Percentiles rank a stretch among this genome's conserved stretches.
These are phyloP conservation scores for Bhutanitis thaidina DNA, from an alignment of 2,888 invertebrate species.

Conservation along the genomic window DNA sequence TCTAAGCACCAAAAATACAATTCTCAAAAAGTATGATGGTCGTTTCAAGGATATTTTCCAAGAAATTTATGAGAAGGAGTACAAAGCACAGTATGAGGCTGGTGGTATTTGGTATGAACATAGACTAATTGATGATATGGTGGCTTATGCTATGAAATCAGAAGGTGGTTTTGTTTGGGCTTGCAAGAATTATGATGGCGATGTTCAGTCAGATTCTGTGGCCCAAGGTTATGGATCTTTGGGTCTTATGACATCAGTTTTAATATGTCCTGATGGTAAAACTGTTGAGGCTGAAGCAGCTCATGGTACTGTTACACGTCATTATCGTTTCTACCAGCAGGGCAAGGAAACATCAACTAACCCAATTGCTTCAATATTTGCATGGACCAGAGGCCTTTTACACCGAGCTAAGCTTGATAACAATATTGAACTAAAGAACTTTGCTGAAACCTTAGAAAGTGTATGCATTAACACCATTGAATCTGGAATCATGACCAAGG, in stretches of 20 bases:
- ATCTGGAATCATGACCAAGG: conserved; percentile 97
- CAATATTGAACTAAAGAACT: conserved; percentile 86
- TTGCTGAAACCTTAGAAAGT: conserved; percentile 91
- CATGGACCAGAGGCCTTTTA: conserved; percentile 96
- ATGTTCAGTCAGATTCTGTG: conserved; percentile 98
- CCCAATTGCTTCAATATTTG: conserved; percentile 99
- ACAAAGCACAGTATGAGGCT: conserved; percentile 91
- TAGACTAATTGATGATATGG: conserved; percentile 99
- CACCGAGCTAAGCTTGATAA: conserved; percentile 97
- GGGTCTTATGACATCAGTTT: conserved; percentile 98
- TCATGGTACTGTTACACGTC: conserved; percentile 97
- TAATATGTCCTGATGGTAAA: conserved; percentile 98
- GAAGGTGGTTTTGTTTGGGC: conserved; percentile 99
- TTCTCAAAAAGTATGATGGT: conserved; percentile 97
- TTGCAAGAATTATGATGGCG: conserved; percentile 99
- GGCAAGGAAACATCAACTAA: conserved; percentile 99
- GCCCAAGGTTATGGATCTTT: conserved; percentile 98
- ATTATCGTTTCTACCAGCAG: conserved; percentile 92
- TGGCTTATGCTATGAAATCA: conserved; percentile 98
- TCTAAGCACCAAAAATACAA: conserved; percentile 97
- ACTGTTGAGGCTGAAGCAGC: conserved; percentile 99
- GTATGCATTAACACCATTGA: conserved; percentile 98
- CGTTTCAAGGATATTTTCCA: conserved; percentile 98
- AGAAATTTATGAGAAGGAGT: conserved; percentile 94
- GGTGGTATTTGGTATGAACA: conserved; percentile 98